Base-by-base conservation (phyloP, 2,797 vertebrate species). In the Micrastur ruficollis region DNA sequence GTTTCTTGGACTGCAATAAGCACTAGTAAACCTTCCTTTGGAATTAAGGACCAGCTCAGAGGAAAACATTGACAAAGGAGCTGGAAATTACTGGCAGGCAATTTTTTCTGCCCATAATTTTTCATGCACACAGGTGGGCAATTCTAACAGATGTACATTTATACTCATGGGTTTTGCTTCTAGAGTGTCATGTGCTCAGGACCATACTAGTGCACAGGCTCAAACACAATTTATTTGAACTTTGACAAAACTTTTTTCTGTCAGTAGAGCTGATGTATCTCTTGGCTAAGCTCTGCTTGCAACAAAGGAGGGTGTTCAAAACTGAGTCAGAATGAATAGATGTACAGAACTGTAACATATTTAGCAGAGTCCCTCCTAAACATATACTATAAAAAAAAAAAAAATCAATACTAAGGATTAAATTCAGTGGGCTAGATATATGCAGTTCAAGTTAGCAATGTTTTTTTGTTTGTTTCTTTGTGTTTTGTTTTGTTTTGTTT, bases 21-120 rank as follows among this genome's bases (percentile, higher is more conserved):
- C 40, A 88, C 56, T 92, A 83, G 93, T 92, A 97, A 94, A 25
- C 6, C 22, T 90, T 92, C 13, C 73, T 89, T 90, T 72, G 32
- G 62, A 95, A 81, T 67, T 93, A 93, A 90, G 31, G 29, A 59
- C 8, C 16, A 47, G 85, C 44, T 79, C 84, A 95, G 50, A 89
- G 17, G 62, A 71, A 90, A 85, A 73, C 6, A 47, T 7, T 58
- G 47, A 75, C 42, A 61, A 70, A 83, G n/a, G 29, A 89, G 20
- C 8, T 81, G 49, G 58, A 86, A 94, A 80, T 75, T 81, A 59
- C 31, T 32, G 32, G 11, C 40, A 81, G 52, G 9, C 2, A 49
- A 13, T 36, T 58, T 71, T 82, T 95, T 29, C 49, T 88, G 29
- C 20, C 17, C 7, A 4, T 26, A 82, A 63, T 29, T 87, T 87